Base-by-base conservation (phyloP, 2,888 invertebrate species). In the Hemistola chrysoprasaria region DNA sequence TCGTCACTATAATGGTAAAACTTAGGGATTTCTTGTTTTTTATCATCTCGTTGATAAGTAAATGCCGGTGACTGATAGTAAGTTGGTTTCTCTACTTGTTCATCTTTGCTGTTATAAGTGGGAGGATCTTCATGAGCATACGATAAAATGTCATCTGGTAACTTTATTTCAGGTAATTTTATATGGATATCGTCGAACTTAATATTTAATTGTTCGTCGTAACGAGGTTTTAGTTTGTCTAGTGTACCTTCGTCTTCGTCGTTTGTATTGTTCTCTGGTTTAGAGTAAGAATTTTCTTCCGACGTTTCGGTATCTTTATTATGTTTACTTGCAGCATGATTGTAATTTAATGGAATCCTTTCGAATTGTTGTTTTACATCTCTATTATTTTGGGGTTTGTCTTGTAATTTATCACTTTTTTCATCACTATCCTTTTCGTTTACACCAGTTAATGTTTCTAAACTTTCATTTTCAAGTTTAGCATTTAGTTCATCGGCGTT, bases 291-390 rank as follows among this genome's bases (percentile, higher is more conserved):
- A 4, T 16, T 16, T 3, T 16, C 16, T 16, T 16, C n/a, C n/a
- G n/a, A n/a, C n/a, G n/a, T n/a, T n/a, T n/a, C n/a, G n/a, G 61
- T 1, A 26, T 35, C 22, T 20, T 22, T 34, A 8, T 8, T 37
- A 25, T 11, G 9, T 22, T 34, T 42, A 22, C 8, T 26, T 9
- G 26, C 11, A 3, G 10, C 67, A 41, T 85, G 85, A 41, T 83
- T 84, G 47, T 90, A 87, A 66, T 85, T 65, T 33, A 79, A 56
- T 3, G 90, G 89, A 42, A 87, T 82, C 57, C 84, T 74, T 71
- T 90, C 87, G 64, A 89, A 84, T 48, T 86, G 71, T 62, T 87
- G 74, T 62, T 87, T 87, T 1, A 84, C 65, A 47, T 87, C 71
- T 38, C 39, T 64, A 40, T 62, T 63, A 43, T 56, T 45, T 33